A percentile compares a stretch with the other conserved stretches of the same genome.
Conservation (phyloP, 2,113 vertebrate species). For the Equus quagga region DNA sequence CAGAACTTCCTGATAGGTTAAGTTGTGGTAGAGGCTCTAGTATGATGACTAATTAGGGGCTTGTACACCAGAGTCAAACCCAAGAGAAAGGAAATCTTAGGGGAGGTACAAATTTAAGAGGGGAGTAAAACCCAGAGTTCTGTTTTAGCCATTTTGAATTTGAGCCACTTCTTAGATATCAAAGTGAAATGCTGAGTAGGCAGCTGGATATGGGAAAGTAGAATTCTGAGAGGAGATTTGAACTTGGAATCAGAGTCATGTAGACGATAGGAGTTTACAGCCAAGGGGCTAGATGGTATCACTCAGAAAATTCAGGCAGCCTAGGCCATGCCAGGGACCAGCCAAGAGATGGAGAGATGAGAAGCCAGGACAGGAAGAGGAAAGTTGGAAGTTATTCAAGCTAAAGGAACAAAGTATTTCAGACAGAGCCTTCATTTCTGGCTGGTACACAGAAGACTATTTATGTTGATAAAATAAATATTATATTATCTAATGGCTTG, state of each 20-base stretch:
- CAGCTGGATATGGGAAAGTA: background rate
- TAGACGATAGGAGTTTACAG: background rate
- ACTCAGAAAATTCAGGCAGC: background rate
- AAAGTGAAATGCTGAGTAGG: background rate
- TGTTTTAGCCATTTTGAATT: background rate
- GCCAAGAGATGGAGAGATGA: background rate
- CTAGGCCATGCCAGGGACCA: background rate
- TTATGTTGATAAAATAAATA: slow-evolving; percentile 36
- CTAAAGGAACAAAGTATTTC: background rate
- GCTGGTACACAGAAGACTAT: background rate
- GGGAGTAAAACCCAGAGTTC: background rate
- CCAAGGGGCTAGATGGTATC: background rate
- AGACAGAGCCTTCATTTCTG: background rate
- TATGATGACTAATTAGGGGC: background rate
- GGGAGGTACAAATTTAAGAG: background rate
- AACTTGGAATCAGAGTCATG: background rate
- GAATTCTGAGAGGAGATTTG: background rate
- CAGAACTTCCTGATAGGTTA: background rate
- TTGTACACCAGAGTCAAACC: background rate
- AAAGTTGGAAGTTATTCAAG: background rate
- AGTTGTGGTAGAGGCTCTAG: background rate
- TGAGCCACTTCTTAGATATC: background rate
- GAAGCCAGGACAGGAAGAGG: background rate
- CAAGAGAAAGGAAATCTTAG: background rate
- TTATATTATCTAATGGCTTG: background rate